Evolutionary conservation across 1,140 invertebrate genomes (phyloP).

Genomic region (Lanistes nyassanus): DNA sequence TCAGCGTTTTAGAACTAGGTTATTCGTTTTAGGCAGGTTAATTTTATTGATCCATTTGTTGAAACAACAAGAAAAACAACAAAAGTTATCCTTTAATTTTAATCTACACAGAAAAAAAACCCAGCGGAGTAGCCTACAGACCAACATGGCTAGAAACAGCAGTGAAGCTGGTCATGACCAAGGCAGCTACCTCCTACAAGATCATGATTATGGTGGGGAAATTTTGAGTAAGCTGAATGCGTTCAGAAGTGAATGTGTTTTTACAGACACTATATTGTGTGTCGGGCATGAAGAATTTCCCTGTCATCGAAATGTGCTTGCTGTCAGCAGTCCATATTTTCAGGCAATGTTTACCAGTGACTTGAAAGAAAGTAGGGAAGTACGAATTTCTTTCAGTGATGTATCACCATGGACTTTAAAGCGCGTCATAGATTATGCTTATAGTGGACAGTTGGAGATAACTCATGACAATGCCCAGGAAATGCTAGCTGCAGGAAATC

Average conservation of each 20-base stretch:
- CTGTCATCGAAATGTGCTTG: slow-evolving; percentile 67
- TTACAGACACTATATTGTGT: slow-evolving; percentile 64
- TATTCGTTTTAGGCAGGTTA: too few species aligned
- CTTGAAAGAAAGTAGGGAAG: slow-evolving; percentile 63
- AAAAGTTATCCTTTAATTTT: too few species aligned
- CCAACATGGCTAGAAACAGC: slow-evolving; percentile 31
- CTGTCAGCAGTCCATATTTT: slow-evolving; percentile 68
- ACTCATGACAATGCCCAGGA: slow-evolving; percentile 66
- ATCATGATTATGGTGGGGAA: slow-evolving; percentile 50
- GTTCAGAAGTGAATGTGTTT: slow-evolving; percentile 48
- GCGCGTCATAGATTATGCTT: slow-evolving; percentile 66
- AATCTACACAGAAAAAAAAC: too few species aligned
- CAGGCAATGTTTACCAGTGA: slow-evolving; percentile 69
- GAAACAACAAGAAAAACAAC: too few species aligned
- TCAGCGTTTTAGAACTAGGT: too few species aligned
- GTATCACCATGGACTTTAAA: slow-evolving; percentile 67
- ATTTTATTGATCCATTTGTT: too few species aligned
- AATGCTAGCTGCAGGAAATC: slow-evolving; percentile 65
- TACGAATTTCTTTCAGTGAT: slow-evolving; percentile 63
- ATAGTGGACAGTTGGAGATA: slow-evolving; percentile 65
- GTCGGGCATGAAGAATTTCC: slow-evolving; percentile 65
- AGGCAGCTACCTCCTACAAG: slow-evolving; percentile 41
- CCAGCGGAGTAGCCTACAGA: too few species aligned
- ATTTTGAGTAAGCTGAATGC: slow-evolving; percentile 59
- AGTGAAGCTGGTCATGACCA: slow-evolving; percentile 33